Conservation (phyloP, 2,888 invertebrate species). For the Pammene fasciana region DNA sequence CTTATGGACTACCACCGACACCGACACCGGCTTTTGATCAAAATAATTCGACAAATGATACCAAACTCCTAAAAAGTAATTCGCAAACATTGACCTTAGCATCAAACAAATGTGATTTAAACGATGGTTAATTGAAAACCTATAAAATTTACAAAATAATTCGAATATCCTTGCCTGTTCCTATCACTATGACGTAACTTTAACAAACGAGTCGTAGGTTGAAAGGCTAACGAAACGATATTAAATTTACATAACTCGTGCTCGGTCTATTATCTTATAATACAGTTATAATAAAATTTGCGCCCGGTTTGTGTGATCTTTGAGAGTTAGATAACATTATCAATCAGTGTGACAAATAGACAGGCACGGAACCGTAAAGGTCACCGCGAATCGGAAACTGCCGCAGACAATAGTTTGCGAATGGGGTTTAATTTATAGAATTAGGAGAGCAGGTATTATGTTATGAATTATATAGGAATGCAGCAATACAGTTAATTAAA, state of each 20-base stretch:
- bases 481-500: no score
- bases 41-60: no score
- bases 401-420: constrained; percentile 9
- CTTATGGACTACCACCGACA: no score
- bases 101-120: no score
- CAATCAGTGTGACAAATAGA: constrained; percentile 16
- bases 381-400: constrained; percentile 22
- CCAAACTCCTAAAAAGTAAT: no score
- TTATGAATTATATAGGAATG: no score
- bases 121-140: neutral
- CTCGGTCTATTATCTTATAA: constrained; percentile 3
- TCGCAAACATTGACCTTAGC: no score
- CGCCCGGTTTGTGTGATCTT: neutral
- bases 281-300: constrained; percentile 9
- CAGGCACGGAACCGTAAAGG: constrained; percentile 21
- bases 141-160: neutral
- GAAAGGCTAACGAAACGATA: constrained; percentile 13
- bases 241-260: constrained; percentile 19
- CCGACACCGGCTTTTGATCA: no score
- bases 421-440: neutral
- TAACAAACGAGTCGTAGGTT: constrained; percentile 5
- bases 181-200: constrained; percentile 8
- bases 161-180: neutral
- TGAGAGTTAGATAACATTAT: constrained; percentile 5
- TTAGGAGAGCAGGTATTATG: neutral